These are phyloP conservation scores for Apteryx owenii DNA, from an alignment of 2,113 vertebrate genomes.

Conservation along the genomic window DNA sequence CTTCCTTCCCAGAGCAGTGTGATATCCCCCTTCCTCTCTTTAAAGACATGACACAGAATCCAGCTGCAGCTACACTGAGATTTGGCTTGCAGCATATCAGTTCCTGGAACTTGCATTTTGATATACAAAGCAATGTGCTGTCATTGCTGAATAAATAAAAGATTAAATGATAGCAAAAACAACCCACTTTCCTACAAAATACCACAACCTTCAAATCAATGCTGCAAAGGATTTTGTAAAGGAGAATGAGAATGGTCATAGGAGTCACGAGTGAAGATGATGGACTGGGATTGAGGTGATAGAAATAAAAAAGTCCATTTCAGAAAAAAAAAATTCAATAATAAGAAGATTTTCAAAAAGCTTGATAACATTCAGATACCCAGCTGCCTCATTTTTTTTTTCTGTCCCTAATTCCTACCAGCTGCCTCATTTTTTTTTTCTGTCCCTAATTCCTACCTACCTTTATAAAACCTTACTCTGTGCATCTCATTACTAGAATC, in stretches of 20 bases:
- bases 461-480: background rate
- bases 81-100: background rate
- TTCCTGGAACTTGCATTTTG: slow-evolving; percentile 20
- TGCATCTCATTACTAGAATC: background rate
- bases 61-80: slow-evolving; percentile 8
- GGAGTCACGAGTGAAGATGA: background rate
- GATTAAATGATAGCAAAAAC: background rate
- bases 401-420: background rate
- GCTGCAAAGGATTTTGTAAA: background rate
- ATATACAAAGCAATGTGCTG: background rate
- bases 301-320: background rate
- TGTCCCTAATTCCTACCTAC: background rate
- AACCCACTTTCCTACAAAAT: background rate
- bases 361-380: background rate
- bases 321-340: background rate
- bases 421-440: background rate
- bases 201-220: background rate
- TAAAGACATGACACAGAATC: slow-evolving; percentile 18
- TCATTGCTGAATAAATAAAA: slow-evolving; percentile 20
- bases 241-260: background rate
- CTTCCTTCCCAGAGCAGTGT: background rate
- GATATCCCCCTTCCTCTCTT: background rate
- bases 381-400: background rate
- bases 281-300: background rate
- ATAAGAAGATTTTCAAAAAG: background rate